Evolutionary conservation across 2,888 invertebrate genomes (phyloP).

Genomic region (Campaea margaritaria): DNA sequence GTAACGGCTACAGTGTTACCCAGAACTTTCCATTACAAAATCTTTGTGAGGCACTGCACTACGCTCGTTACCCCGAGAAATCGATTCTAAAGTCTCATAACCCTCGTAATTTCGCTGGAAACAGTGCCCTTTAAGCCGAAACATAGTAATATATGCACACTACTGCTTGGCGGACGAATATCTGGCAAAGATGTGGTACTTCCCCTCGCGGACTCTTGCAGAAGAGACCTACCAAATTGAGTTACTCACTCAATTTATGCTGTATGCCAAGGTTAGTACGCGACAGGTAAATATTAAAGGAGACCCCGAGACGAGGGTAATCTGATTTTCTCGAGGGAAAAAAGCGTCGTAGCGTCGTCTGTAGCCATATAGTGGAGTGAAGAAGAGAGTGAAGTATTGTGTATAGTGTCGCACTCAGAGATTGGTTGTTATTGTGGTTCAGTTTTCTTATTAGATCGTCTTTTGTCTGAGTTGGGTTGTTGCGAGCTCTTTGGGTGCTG

Average conservation of each 20-base stretch:
- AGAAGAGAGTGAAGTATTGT: neutral
- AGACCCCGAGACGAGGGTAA: conserved; percentile 30
- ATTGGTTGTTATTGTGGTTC: neutral
- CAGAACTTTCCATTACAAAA: too few species aligned
- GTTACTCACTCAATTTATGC: conserved; percentile 8
- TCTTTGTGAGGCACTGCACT: too few species aligned
- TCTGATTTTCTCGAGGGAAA: conserved; percentile 31
- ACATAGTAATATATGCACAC: too few species aligned
- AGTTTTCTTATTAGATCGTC: neutral
- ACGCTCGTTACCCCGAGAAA: too few species aligned
- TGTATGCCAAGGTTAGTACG: conserved; percentile 16
- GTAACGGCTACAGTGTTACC: too few species aligned
- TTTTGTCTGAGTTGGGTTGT: neutral
- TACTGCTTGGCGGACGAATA: too few species aligned
- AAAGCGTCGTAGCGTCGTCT: conserved; percentile 4
- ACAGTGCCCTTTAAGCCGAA: too few species aligned
- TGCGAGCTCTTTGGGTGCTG: too few species aligned
- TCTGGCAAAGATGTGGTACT: too few species aligned
- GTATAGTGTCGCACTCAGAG: neutral
- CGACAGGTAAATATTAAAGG: conserved; percentile 38
- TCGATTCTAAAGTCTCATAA: too few species aligned
- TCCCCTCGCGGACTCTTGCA: too few species aligned
- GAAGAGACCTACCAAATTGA: conserved; percentile 4
- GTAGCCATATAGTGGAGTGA: conserved; percentile 15
- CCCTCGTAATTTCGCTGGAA: too few species aligned